phyloP scores from a whole-genome alignment of 1,140 invertebrate species.

The Ruditapes philippinarum region DNA sequence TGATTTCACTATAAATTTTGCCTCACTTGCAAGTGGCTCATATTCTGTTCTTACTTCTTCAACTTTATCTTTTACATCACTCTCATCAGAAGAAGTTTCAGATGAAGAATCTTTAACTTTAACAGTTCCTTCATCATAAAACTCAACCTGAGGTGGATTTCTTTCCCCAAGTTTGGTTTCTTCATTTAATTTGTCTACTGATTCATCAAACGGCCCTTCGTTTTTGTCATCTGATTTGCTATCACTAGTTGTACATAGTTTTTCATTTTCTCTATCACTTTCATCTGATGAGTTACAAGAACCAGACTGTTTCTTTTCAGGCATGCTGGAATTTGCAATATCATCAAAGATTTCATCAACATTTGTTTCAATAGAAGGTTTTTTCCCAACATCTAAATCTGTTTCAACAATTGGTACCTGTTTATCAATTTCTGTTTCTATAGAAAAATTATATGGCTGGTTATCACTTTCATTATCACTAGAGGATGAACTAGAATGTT shows the following conservation, averaged over 20 bases:
- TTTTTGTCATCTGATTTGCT: too few species aligned
- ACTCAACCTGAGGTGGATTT: too few species aligned
- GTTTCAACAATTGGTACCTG: neutral
- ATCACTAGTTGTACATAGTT: too few species aligned
- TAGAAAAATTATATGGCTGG: neutral
- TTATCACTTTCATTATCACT: neutral
- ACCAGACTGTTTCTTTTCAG: neutral
- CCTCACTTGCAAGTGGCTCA: neutral
- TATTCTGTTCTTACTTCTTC: neutral
- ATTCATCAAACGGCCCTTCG: too few species aligned
- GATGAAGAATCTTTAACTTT: too few species aligned
- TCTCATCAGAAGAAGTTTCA: neutral
- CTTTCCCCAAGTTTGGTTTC: too few species aligned
- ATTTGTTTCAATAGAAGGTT: slow-evolving; percentile 7
- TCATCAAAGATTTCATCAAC: slow-evolving; percentile 33
- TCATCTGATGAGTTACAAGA: slow-evolving; percentile 14
- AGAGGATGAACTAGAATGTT: slow-evolving; percentile 20
- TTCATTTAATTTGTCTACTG: too few species aligned
- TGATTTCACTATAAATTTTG: neutral
- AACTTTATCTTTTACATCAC: neutral
- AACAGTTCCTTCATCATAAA: too few species aligned
- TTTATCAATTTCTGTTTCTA: neutral
- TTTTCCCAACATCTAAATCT: neutral
- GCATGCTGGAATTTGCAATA: neutral
- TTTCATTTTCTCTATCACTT: neutral